Evolutionary conservation across 2,888 invertebrate genomes (phyloP), one percentile per base, ranked within the genome.

Genomic region (Apodemia zela): DNA sequence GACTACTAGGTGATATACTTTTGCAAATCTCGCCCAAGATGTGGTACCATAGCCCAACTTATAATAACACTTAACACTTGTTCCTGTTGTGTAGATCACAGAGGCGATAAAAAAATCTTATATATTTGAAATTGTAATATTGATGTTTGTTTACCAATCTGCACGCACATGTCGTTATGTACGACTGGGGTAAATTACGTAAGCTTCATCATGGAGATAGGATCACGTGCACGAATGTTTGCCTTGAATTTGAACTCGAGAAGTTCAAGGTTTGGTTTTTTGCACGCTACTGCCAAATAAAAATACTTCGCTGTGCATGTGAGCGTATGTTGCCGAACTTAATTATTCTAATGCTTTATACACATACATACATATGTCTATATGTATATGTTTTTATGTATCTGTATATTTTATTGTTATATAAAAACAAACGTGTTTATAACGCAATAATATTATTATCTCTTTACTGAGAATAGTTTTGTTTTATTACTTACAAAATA

Each of bases 241-340:
- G 82, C 90, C 90, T 90, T 90, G 89, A 82, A 79, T 73, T 76
- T 87, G 89, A 90, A 89, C 90, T 87, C 82, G 68, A 70, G 66
- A 79, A 84, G 91, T 91, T 91, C 91, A 91, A 91, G 91, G 90
- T 80, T 85, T 78, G 75, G 81, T 90, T 89, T 57, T 91, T 90
- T 89, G 85, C 86, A 81, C 76, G 70, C 60, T 11, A 74, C 71
- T 72, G 74, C 69, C 76, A 76, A 84, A 80, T 75, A 82, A 85
- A 82, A 85, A 85, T 82, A 78, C 65, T 62, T 67, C 65, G 49
- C 59, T 70, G 65, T 69, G 63, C 62, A 61, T 64, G 63, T 70
- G 60, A 65, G 66, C 68, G 61, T 66, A 65, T 67, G 64, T 71
- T 57, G 61, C 65, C 68, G 67, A 64, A 66, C 59, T 64, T 59